Percentiles rank a stretch among this genome's conserved stretches.
Evolutionary conservation across 2,797 vertebrate genomes (phyloP).

Genomic region (Propithecus perrieri): DNA sequence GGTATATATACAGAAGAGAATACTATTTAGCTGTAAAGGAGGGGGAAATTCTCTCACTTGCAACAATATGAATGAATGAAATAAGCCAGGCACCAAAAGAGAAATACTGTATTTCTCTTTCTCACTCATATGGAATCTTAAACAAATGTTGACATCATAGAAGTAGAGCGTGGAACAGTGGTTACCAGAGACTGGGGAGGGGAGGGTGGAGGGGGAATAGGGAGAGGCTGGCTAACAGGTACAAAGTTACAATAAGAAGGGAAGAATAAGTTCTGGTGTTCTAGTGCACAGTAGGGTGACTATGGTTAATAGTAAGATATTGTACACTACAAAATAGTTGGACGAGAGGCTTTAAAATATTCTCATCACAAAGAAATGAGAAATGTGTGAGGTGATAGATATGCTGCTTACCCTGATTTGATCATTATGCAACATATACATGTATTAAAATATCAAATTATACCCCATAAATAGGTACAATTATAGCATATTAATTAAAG

Average conservation of each 20-base stretch:
- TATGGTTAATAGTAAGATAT: background rate
- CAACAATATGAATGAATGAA: background rate
- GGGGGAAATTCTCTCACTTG: background rate
- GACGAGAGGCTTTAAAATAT: background rate
- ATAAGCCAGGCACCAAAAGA: background rate
- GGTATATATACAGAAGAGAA: background rate
- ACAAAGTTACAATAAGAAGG: background rate
- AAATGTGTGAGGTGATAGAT: background rate
- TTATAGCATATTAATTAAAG: background rate
- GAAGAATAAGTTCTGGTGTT: background rate
- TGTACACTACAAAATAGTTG: background rate
- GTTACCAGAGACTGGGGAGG: background rate
- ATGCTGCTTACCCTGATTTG: background rate
- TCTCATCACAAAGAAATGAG: background rate
- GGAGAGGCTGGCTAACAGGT: background rate
- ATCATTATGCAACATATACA: background rate
- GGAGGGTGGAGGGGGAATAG: background rate
- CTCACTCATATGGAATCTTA: background rate
- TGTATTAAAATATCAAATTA: background rate
- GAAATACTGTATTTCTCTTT: background rate
- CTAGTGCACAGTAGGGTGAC: background rate
- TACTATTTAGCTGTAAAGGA: background rate
- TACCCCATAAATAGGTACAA: background rate
- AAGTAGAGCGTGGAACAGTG: background rate
- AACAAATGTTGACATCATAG: background rate